These are phyloP conservation scores for Brachyptera risi DNA, from an alignment of 2,888 invertebrate species.

Conservation along the genomic window DNA sequence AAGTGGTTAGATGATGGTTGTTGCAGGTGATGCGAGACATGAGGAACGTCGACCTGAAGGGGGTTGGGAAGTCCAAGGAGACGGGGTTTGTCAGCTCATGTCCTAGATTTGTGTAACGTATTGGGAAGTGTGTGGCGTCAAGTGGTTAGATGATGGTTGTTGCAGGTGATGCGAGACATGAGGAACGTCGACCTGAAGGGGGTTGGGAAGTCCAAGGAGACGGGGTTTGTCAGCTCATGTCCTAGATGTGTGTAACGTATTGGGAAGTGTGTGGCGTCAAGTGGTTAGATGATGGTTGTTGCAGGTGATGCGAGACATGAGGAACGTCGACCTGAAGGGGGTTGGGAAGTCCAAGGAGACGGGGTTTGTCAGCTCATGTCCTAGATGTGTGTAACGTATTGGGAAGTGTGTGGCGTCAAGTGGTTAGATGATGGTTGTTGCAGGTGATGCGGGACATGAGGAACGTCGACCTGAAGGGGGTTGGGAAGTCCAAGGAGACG, in stretches of 20 bases:
- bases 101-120: no score
- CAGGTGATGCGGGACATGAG: constrained; percentile 83
- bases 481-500: constrained; percentile 81
- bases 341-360: constrained; percentile 81
- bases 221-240: constrained; percentile 91
- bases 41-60: constrained; percentile 57
- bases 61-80: constrained; percentile 74
- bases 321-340: constrained; percentile 57
- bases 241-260: no score
- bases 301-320: constrained; percentile 82
- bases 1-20: constrained; percentile 19
- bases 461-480: constrained; percentile 56
- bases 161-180: constrained; percentile 81
- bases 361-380: constrained; percentile 92
- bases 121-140: not conserved
- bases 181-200: constrained; percentile 58
- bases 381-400: no score
- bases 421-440: constrained; percentile 32
- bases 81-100: constrained; percentile 93
- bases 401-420: not conserved
- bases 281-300: constrained; percentile 32
- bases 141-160: constrained; percentile 29
- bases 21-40: constrained; percentile 82
- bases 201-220: constrained; percentile 78
- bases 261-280: not conserved